These are phyloP conservation scores for Aldrovandia affinis DNA, from an alignment of 2,797 vertebrate species.

Conservation along the genomic window DNA sequence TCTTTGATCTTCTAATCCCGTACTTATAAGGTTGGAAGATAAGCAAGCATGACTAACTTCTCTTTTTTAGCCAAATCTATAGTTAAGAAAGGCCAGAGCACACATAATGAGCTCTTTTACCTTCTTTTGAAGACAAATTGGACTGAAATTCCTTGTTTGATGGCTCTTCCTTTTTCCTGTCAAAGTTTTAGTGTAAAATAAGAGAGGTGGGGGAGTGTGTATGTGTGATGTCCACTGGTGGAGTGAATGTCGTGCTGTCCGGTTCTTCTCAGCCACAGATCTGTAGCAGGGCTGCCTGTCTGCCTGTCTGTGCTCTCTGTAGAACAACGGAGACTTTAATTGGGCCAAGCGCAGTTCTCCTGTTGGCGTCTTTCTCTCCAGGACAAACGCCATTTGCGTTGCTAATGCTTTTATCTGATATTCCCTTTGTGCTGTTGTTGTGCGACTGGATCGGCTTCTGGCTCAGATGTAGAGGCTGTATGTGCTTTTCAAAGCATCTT, in stretches of 20 bases:
- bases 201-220: slow-evolving; percentile 46
- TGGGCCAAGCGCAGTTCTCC: slow-evolving; percentile 58
- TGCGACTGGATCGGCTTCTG: slow-evolving; percentile 58
- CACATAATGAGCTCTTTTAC: slow-evolving; percentile 84
- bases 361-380: slow-evolving; percentile 52
- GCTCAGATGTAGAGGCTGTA: slow-evolving; percentile 60
- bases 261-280: slow-evolving; percentile 42
- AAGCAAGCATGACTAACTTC: slow-evolving; percentile 91
- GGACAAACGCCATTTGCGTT: slow-evolving; percentile 72
- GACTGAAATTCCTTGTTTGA: slow-evolving; percentile 79
- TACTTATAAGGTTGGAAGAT: slow-evolving; percentile 95
- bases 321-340: slow-evolving; percentile 65
- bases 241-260: slow-evolving; percentile 30
- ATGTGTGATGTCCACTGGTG: slow-evolving; percentile 39
- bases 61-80: slow-evolving; percentile 85
- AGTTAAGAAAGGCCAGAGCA: slow-evolving; percentile 81
- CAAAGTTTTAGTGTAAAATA: slow-evolving; percentile 61
- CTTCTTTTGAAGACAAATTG: slow-evolving; percentile 82
- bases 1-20: slow-evolving; percentile 99
- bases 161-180: slow-evolving; percentile 68
- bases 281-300: slow-evolving; percentile 52
- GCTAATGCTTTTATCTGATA: slow-evolving; percentile 75
- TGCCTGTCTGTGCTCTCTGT: slow-evolving; percentile 56
- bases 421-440: slow-evolving; percentile 76
- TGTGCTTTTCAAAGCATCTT: slow-evolving; percentile 54